These are phyloP conservation scores for Mythimna lalbum DNA, from an alignment of 2,888 invertebrate genomes.

Conservation along the genomic window DNA sequence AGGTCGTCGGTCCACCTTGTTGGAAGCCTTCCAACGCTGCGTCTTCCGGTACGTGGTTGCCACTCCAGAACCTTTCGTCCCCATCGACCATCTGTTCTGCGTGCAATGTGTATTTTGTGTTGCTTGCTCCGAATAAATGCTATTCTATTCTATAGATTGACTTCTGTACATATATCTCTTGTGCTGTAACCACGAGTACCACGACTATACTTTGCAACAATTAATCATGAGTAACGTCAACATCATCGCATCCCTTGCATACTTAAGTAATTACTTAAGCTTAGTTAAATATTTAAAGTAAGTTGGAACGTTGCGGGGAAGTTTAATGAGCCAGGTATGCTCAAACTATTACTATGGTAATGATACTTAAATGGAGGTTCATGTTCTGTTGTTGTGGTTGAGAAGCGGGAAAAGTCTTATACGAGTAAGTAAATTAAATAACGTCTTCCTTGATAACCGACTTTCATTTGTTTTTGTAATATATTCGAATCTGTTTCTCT, in stretches of 20 bases:
- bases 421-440: neutral
- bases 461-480: too few relatives aligned
- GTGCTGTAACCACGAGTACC: neutral
- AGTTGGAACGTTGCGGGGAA: constrained; percentile 63
- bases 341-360: constrained; percentile 54
- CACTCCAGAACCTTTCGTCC: too few relatives aligned
- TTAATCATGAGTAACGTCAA: constrained; percentile 67
- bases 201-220: constrained; percentile 51
- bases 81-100: too few relatives aligned
- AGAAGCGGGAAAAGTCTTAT: neutral
- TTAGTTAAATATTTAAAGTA: constrained; percentile 78
- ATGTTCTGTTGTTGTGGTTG: constrained; percentile 5
- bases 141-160: too few relatives aligned
- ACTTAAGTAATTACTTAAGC: constrained; percentile 79
- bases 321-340: constrained; percentile 66
- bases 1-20: too few relatives aligned
- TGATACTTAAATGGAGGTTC: constrained; percentile 36
- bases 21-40: too few relatives aligned
- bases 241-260: constrained; percentile 65
- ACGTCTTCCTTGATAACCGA: neutral
- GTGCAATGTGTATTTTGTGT: too few relatives aligned
- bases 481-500: too few relatives aligned
- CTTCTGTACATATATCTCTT: too few relatives aligned
- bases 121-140: too few relatives aligned
- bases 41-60: too few relatives aligned